Evolutionary conservation across 2,888 invertebrate species (phyloP), one percentile per base, ranked within the genome.

Genomic region (Hypsopygia costalis): DNA sequence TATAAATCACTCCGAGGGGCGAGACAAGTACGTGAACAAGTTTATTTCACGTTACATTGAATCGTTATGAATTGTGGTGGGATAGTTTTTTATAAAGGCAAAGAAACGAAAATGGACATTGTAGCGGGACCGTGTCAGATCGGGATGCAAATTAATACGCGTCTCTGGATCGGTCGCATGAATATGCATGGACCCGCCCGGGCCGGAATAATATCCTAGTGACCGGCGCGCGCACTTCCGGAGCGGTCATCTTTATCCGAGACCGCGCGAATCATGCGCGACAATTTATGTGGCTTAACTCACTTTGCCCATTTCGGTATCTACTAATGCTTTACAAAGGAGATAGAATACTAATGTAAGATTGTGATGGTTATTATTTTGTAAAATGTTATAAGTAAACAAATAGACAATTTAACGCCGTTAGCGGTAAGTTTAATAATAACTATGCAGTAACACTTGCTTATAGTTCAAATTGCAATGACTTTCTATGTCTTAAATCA

Each of bases 121-220:
- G 72, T 76, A 73, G 72, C 65, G 61, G 59, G 66, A 65, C 59
- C 56, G 70, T 64, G 69, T 65, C 49, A 72, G 79, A 81, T 78
- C 75, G 74, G 64, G 67, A 88, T 88, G 86, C 80, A 87, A 88
- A 87, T 88, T 81, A 85, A 86, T 86, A 87, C 81, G 79, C 79
- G 85, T 68, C 73, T 78, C 75, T 68, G 79, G 77, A 79, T 74
- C 72, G 70, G 62, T 62, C 61, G 55, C 74, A 86, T 87, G 86
- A 87, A 88, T 88, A 88, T 88, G 82, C 83, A 88, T 85, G 74
- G 62, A 46, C 61, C 62, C 67, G 64, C 62, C 66, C 64, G 76
- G 69, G 61, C 67, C 75, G 71, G 81, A 72, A 83, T 83, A 81
- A 85, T 83, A 78, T 78, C 75, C 64, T 64, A 72, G 71, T 44